Conservation (phyloP, 1,140 invertebrate species). For the Helicoverpa armigera region DNA sequence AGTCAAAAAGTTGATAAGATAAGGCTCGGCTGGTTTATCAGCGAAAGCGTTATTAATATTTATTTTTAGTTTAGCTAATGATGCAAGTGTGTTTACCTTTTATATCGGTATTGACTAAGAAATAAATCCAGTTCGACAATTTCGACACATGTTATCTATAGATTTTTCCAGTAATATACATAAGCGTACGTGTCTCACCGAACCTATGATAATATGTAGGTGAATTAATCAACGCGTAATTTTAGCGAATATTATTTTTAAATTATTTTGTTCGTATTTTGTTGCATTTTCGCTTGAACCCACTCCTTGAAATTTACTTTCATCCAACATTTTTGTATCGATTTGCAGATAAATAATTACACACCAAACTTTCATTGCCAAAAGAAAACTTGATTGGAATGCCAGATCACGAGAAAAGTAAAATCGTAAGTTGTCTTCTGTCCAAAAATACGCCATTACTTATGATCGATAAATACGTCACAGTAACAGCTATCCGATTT, state of each 20-base stretch:
- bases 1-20: constrained; percentile 21
- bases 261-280: too few relatives aligned
- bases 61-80: neutral
- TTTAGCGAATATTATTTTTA: too few relatives aligned
- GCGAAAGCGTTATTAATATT: constrained; percentile 15
- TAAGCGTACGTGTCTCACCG: too few relatives aligned
- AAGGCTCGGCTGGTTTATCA: neutral
- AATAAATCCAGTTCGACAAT: too few relatives aligned
- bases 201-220: too few relatives aligned
- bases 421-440: neutral
- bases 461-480: constrained; percentile 12
- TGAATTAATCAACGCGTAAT: too few relatives aligned
- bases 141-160: too few relatives aligned
- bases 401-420: constrained; percentile 7
- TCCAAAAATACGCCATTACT: neutral
- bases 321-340: neutral
- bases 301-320: neutral
- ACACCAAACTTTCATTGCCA: neutral
- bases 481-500: neutral
- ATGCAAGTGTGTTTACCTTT: constrained; percentile 11
- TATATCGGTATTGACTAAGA: neutral
- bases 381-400: constrained; percentile 5
- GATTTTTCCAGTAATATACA: too few relatives aligned
- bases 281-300: too few relatives aligned
- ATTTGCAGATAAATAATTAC: neutral